Conservation (phyloP, 2,888 invertebrate genomes). For the Lasius platythorax region DNA sequence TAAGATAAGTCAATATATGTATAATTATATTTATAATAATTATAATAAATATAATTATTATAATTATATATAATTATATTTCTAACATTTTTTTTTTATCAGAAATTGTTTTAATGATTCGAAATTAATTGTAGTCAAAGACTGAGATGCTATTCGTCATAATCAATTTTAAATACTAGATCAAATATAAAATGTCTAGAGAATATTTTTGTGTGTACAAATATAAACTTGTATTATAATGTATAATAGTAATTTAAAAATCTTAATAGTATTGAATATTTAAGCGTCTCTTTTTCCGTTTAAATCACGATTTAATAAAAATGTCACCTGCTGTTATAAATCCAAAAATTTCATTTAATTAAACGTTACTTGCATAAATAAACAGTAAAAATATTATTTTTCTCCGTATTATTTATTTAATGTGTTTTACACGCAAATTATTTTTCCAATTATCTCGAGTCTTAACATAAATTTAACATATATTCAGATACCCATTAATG, state of each 20-base stretch:
- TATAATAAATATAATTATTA: too few relatives aligned
- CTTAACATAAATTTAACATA: not conserved
- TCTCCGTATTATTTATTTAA: not conserved
- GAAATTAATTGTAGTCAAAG: not conserved
- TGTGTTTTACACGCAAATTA: not conserved
- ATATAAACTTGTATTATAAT: not conserved
- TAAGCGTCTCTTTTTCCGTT: not conserved
- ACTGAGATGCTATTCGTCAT: not conserved
- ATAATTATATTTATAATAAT: too few relatives aligned
- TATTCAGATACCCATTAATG: not conserved
- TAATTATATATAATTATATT: too few relatives aligned
- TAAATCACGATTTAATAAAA: conserved; percentile 5
- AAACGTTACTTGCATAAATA: not conserved
- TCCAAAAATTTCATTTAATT: not conserved
- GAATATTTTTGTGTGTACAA: not conserved
- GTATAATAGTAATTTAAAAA: not conserved
- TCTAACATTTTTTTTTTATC: not conserved
- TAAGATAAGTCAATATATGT: not conserved
- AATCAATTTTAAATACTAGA: not conserved
- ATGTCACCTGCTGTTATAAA: not conserved
- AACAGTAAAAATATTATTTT: not conserved
- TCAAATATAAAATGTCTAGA: not conserved
- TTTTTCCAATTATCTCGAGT: not conserved
- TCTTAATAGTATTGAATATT: not conserved
- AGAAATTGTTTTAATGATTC: not conserved